Conservation (phyloP, 2,888 invertebrate genomes). For the Leucophenga maculata region DNA sequence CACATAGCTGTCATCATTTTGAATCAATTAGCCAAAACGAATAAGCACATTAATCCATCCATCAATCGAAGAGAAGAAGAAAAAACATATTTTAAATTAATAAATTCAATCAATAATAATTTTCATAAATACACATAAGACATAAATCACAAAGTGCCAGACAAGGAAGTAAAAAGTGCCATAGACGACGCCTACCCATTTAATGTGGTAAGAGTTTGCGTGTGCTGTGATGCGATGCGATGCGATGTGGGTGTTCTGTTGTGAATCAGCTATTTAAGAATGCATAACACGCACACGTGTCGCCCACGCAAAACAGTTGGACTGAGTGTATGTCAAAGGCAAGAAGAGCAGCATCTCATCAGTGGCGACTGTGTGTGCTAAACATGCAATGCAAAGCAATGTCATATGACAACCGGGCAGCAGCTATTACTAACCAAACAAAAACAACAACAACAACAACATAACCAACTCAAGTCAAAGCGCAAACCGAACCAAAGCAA, state of each 20-base stretch:
- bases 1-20: no score
- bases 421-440: slow-evolving; percentile 22
- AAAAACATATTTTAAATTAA: slow-evolving; percentile 41
- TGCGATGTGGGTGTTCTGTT: not conserved
- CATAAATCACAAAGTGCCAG: slow-evolving; percentile 61
- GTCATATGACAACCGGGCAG: slow-evolving; percentile 2
- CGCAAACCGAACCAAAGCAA: not conserved
- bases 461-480: slow-evolving; percentile 40
- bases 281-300: slow-evolving; percentile 8
- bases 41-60: not conserved
- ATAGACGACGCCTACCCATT: slow-evolving; percentile 1
- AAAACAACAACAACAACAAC: no score
- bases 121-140: slow-evolving; percentile 61
- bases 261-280: not conserved
- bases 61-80: slow-evolving; percentile 8
- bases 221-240: slow-evolving; percentile 15
- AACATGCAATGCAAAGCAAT: not conserved
- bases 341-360: not conserved
- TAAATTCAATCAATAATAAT: slow-evolving; percentile 64
- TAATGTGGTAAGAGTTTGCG: slow-evolving; percentile 11
- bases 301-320: not conserved
- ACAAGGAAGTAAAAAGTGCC: slow-evolving; percentile 27
- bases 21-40: no score
- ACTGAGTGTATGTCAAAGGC: not conserved
- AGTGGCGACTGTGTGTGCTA: not conserved